Evolutionary conservation across 1,140 invertebrate genomes (phyloP).

Genomic region (Argopecten irradians): DNA sequence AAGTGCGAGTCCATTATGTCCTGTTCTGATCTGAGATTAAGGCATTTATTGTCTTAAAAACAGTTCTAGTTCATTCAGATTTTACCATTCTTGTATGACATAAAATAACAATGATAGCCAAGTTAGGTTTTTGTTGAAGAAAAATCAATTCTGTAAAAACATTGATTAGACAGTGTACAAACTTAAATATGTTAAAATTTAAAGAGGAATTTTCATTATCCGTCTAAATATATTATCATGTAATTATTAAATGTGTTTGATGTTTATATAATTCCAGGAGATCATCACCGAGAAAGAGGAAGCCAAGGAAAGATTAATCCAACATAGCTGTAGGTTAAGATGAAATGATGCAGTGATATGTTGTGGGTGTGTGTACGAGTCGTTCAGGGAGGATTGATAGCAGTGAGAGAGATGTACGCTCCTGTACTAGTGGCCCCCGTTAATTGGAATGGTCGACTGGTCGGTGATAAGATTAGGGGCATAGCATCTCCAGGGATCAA

Average conservation of each 20-base stretch:
- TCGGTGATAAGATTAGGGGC: not conserved
- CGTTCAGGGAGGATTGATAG: not conserved
- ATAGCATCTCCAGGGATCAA: not conserved
- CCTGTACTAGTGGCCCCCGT: not conserved
- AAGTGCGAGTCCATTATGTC: too few relatives aligned
- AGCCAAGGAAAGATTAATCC: constrained; percentile 1
- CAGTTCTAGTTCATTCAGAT: too few relatives aligned
- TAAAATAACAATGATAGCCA: too few relatives aligned
- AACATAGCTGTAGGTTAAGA: not conserved
- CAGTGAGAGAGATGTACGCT: not conserved
- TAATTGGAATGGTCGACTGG: not conserved
- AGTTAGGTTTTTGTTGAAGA: too few relatives aligned
- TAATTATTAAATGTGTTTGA: not conserved
- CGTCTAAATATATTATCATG: too few relatives aligned
- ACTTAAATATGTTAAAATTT: too few relatives aligned
- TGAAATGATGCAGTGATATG: not conserved
- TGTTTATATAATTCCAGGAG: not conserved
- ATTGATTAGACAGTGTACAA: too few relatives aligned
- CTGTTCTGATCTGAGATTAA: too few relatives aligned
- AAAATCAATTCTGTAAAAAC: too few relatives aligned
- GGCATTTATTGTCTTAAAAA: too few relatives aligned
- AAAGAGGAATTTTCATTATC: too few relatives aligned
- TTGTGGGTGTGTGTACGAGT: not conserved
- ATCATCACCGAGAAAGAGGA: constrained; percentile 9
- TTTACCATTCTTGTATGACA: too few relatives aligned